Evolutionary conservation across 2,797 vertebrate genomes (phyloP).

Genomic region (Danionella dracula): DNA sequence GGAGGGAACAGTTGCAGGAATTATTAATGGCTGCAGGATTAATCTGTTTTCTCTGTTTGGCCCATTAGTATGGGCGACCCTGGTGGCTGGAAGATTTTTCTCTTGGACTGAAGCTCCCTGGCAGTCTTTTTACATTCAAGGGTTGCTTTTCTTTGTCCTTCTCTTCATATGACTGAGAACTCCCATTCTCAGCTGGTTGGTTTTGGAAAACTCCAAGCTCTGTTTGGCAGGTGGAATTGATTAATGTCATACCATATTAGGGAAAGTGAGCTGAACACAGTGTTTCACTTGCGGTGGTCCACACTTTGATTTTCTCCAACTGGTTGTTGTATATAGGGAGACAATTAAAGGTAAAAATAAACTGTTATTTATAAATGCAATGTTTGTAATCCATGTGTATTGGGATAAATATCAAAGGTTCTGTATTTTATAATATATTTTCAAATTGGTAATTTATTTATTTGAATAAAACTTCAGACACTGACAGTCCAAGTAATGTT

Average conservation of each 20-base stretch:
- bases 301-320: not conserved
- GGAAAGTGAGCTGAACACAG: slow-evolving; percentile 34
- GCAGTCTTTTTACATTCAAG: slow-evolving; percentile 32
- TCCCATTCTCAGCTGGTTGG: slow-evolving; percentile 11
- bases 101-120: slow-evolving; percentile 41
- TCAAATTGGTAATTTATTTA: no score
- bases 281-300: slow-evolving; percentile 47
- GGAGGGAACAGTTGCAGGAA: slow-evolving; percentile 53
- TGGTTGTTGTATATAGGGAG: no score
- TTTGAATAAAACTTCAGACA: no score
- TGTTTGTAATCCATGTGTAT: no score
- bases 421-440: no score
- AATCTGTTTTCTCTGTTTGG: slow-evolving; percentile 51
- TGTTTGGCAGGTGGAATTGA: slow-evolving; percentile 46
- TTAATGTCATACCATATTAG: slow-evolving; percentile 48
- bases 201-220: slow-evolving; percentile 41
- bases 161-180: slow-evolving; percentile 15
- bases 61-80: slow-evolving; percentile 51
- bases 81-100: slow-evolving; percentile 44
- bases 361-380: no score
- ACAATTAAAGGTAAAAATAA: no score
- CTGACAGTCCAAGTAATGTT: no score
- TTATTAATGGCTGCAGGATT: slow-evolving; percentile 53
- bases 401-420: no score
- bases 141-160: slow-evolving; percentile 1